These are phyloP conservation scores for Dryococelus australis DNA, from an alignment of 2,888 invertebrate species.

Conservation along the genomic window DNA sequence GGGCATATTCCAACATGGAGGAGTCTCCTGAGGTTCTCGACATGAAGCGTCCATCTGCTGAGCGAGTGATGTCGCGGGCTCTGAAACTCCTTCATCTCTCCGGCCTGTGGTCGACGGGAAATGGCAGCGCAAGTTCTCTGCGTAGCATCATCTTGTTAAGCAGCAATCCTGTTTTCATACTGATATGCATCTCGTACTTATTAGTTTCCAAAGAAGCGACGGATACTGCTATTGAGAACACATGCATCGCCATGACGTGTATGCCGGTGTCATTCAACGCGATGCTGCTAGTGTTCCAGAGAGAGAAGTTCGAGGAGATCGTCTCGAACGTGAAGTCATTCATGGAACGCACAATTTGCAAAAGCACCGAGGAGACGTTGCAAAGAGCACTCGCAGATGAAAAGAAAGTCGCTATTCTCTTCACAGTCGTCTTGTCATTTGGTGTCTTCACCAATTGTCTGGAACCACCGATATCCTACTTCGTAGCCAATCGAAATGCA, in stretches of 20 bases:
- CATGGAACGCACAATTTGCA: neutral
- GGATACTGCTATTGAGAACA: neutral
- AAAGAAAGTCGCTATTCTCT: neutral
- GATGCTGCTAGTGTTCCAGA: neutral
- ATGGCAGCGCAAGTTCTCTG: neutral
- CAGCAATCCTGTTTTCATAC: neutral
- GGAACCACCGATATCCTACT: neutral
- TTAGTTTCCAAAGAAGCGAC: neutral
- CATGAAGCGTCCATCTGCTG: neutral
- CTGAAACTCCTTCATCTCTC: neutral
- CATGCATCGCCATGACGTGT: neutral
- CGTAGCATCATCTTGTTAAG: neutral
- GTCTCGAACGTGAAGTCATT: neutral
- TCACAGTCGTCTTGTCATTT: neutral
- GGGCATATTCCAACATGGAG: neutral
- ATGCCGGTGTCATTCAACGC: neutral
- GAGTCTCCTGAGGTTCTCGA: neutral
- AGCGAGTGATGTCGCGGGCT: neutral
- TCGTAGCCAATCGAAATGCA: neutral
- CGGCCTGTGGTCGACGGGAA: neutral
- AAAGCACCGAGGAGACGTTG: neutral
- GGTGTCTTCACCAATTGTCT: neutral
- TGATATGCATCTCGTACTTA: neutral
- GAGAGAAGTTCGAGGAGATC: neutral
- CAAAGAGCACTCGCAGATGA: neutral